Conservation (phyloP, 2,888 invertebrate genomes). For the Hypomecis punctinalis region DNA sequence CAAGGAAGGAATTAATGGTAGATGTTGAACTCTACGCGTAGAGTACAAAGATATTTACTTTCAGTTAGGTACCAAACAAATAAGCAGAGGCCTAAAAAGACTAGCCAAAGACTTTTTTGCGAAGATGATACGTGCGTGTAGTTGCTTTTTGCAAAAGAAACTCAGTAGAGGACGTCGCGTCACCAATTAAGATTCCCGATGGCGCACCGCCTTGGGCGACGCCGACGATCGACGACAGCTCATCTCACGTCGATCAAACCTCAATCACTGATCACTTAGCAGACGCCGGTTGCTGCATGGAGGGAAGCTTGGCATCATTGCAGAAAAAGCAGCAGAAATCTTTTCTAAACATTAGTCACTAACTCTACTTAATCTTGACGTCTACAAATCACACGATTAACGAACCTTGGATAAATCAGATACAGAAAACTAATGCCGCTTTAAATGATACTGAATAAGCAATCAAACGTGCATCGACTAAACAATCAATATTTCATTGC, state of each 20-base stretch:
- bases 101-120: slow-evolving; percentile 52
- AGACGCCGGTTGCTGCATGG: background rate
- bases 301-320: background rate
- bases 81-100: slow-evolving; percentile 42
- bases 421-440: background rate
- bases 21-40: background rate
- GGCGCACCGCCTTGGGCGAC: slow-evolving; percentile 54
- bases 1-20: background rate
- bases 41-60: background rate
- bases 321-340: background rate
- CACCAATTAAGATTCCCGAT: slow-evolving; percentile 68
- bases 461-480: slow-evolving; percentile 29
- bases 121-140: slow-evolving; percentile 60
- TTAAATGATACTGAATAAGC: slow-evolving; percentile 10
- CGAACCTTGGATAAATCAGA: background rate
- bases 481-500: slow-evolving; percentile 35
- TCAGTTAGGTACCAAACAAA: background rate
- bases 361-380: background rate
- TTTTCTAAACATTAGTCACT: background rate
- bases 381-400: background rate
- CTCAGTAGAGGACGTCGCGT: slow-evolving; percentile 69
- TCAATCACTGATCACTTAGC: background rate
- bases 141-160: slow-evolving; percentile 66
- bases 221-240: slow-evolving; percentile 41
- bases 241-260: slow-evolving; percentile 1